A percentile compares a stretch with the other conserved stretches of the same genome.
Conservation (phyloP, 1,140 invertebrate species). For the Nomia melanderi region DNA sequence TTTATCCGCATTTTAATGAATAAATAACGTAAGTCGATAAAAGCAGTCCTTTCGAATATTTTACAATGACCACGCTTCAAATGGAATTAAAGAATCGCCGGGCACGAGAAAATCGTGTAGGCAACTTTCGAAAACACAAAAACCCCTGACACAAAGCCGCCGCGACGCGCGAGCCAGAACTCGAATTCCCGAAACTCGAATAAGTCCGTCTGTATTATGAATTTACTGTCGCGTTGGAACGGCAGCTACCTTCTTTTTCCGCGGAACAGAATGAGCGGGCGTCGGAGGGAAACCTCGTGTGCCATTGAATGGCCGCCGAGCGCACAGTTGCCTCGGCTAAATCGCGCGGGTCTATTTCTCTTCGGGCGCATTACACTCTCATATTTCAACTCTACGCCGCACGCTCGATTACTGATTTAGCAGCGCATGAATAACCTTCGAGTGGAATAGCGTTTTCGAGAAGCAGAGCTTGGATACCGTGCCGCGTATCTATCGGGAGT, state of each 20-base stretch:
- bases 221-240: not conserved
- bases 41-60: too few species aligned
- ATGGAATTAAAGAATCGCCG: too few species aligned
- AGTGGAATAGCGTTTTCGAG: slow-evolving; percentile 56
- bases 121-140: too few species aligned
- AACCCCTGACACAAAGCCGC: too few species aligned
- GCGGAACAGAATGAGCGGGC: too few species aligned
- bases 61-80: too few species aligned
- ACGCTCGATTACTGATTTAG: slow-evolving; percentile 62
- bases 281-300: not conserved
- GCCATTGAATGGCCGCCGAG: not conserved
- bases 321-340: not conserved
- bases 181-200: not conserved
- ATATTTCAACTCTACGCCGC: slow-evolving; percentile 29
- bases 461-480: slow-evolving; percentile 35
- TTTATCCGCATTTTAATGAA: too few species aligned
- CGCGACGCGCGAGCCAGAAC: not conserved
- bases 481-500: slow-evolving; percentile 47
- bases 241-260: not conserved
- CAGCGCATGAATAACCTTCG: slow-evolving; percentile 57
- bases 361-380: slow-evolving; percentile 31
- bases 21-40: too few species aligned
- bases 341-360: slow-evolving; percentile 23
- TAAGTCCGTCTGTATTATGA: not conserved
- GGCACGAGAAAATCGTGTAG: too few species aligned